Evolutionary conservation across 2,888 invertebrate species (phyloP).

Genomic region (Sesia apiformis): DNA sequence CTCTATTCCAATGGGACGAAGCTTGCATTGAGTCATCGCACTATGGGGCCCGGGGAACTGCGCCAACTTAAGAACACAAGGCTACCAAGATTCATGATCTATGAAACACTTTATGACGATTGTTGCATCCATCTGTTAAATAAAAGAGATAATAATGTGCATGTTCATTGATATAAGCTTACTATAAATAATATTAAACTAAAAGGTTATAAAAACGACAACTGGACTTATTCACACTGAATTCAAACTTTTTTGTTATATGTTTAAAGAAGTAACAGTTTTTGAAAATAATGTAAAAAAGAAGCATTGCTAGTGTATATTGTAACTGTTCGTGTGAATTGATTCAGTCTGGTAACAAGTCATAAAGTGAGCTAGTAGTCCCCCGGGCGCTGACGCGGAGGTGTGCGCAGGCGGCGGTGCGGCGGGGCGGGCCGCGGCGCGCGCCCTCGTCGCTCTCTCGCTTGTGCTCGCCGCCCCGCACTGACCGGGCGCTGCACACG

Average conservation of each 20-base stretch:
- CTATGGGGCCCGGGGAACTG: slow-evolving; percentile 57
- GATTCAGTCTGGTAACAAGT: not conserved
- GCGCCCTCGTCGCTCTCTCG: slow-evolving; percentile 52
- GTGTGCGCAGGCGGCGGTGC: slow-evolving; percentile 64
- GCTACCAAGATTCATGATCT: slow-evolving; percentile 14
- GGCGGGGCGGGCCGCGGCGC: slow-evolving; percentile 47
- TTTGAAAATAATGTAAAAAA: no score
- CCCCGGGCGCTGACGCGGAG: slow-evolving; percentile 13
- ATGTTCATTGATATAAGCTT: no score
- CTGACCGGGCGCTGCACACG: slow-evolving; percentile 66
- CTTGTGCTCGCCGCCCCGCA: slow-evolving; percentile 61
- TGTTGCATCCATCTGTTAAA: no score
- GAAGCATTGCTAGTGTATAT: no score
- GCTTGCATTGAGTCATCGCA: slow-evolving; percentile 75
- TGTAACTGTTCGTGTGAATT: no score
- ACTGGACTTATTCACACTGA: no score
- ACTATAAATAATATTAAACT: no score
- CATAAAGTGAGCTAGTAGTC: not conserved
- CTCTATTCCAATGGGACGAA: slow-evolving; percentile 56
- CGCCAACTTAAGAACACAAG: slow-evolving; percentile 16
- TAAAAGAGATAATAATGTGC: not conserved
- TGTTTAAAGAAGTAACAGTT: no score
- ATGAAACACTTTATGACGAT: not conserved
- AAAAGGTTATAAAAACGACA: no score
- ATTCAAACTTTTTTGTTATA: no score